Percentiles rank a stretch among this genome's conserved stretches.
phyloP scores from a whole-genome alignment of 2,113 vertebrate genomes.

The Entomyzon cyanotis region DNA sequence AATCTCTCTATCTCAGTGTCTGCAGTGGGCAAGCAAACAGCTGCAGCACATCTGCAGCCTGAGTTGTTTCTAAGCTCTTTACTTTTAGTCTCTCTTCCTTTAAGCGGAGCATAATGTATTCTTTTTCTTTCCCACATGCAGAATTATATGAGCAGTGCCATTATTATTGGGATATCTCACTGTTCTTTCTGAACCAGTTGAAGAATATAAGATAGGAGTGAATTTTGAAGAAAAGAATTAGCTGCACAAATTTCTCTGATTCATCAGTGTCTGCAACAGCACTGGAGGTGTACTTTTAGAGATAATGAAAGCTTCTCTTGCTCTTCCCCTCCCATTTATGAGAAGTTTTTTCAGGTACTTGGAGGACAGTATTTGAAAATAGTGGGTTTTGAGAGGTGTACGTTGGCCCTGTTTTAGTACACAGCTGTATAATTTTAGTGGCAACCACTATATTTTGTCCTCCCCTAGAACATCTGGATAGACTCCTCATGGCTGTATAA shows the following conservation, averaged over 20 bases:
- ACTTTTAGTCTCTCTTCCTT: not conserved
- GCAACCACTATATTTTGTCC: not conserved
- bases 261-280: not conserved
- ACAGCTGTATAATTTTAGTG: not conserved
- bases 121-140: not conserved
- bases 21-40: constrained; percentile 51
- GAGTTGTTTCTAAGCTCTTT: constrained; percentile 1
- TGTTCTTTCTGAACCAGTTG: not conserved
- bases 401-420: not conserved
- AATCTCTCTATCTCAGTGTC: constrained; percentile 34
- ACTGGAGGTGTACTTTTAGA: not conserved
- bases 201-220: not conserved
- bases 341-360: not conserved
- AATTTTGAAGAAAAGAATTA: not conserved
- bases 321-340: not conserved
- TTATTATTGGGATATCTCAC: not conserved
- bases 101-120: not conserved
- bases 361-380: not conserved
- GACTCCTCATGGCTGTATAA: not conserved
- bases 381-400: not conserved
- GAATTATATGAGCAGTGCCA: not conserved
- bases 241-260: not conserved
- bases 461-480: constrained; percentile 34
- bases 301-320: not conserved
- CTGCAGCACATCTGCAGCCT: constrained; percentile 49